Percentiles rank a stretch among this genome's conserved stretches.
These are phyloP conservation scores for Poliocrania exsul DNA, from an alignment of 2,797 vertebrate genomes.

Conservation along the genomic window DNA sequence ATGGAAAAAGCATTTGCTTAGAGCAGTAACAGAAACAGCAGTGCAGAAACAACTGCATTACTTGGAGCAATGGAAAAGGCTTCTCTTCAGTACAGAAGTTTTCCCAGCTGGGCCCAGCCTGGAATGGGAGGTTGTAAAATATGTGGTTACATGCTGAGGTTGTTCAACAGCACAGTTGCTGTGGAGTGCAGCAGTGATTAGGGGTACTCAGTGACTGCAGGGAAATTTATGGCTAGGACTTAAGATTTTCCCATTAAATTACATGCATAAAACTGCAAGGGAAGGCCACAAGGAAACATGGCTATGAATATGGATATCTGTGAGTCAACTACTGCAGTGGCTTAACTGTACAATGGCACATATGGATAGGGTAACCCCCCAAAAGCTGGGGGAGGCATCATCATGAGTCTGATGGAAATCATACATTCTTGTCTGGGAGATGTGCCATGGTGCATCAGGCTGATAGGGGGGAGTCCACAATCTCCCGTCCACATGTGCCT, in stretches of 20 bases:
- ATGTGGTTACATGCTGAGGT: background rate
- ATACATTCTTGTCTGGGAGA: background rate
- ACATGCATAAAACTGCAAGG: background rate
- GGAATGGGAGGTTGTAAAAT: background rate
- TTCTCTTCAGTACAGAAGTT: background rate
- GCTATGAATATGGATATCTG: background rate
- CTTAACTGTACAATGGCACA: background rate
- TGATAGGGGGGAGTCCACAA: background rate
- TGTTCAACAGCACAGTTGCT: background rate
- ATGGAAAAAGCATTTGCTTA: background rate
- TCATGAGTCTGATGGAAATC: background rate
- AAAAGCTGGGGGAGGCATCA: background rate
- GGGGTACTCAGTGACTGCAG: background rate
- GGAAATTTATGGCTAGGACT: background rate
- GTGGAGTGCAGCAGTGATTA: background rate
- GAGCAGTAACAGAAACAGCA: background rate
- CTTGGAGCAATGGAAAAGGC: background rate
- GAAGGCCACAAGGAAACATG: background rate
- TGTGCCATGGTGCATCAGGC: background rate
- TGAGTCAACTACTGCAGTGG: background rate
- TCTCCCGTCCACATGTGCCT: rapidly evolving
- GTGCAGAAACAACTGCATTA: background rate
- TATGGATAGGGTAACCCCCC: background rate
- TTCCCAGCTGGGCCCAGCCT: background rate
- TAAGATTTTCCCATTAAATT: background rate